Percentiles rank a stretch among this genome's conserved stretches.
Evolutionary conservation across 1,140 invertebrate species (phyloP).

Genomic region (Saccostrea cuccullata): DNA sequence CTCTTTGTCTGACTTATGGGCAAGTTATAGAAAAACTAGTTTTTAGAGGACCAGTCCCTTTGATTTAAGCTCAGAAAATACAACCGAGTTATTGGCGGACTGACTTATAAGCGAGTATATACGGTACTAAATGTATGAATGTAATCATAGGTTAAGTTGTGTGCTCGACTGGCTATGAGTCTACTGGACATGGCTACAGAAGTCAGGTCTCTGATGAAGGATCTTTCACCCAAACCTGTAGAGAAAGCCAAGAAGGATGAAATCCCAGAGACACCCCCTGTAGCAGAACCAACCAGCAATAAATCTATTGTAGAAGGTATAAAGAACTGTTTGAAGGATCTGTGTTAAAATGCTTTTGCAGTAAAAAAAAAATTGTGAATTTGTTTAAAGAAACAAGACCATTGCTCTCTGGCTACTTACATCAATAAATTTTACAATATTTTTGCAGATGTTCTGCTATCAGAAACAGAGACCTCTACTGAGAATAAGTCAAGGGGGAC

Average conservation of each 20-base stretch:
- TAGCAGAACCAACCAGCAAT: background rate
- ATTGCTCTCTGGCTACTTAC: too few species aligned
- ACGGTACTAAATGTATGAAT: background rate
- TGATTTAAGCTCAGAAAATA: too few species aligned
- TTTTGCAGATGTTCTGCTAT: slow-evolving; percentile 38
- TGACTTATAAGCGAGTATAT: too few species aligned
- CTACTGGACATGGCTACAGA: background rate
- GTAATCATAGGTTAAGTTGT: background rate
- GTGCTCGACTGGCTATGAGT: background rate
- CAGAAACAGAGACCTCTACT: slow-evolving; percentile 68
- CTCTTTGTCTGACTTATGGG: too few species aligned
- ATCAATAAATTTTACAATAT: background rate
- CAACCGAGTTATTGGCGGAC: too few species aligned
- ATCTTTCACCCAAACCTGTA: background rate
- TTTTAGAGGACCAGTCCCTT: too few species aligned
- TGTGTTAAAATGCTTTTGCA: too few species aligned
- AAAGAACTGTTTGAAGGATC: too few species aligned
- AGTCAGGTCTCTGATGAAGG: slow-evolving; percentile 1
- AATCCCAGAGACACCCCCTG: background rate
- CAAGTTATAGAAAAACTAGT: too few species aligned
- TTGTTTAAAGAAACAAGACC: too few species aligned
- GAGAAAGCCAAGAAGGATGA: background rate
- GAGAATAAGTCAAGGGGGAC: slow-evolving; percentile 68
- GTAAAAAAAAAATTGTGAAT: too few species aligned
- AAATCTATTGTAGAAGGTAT: slow-evolving; percentile 32